These are phyloP conservation scores for Oenanthe oenanthe DNA, from an alignment of 2,113 vertebrate genomes.

Conservation along the genomic window DNA sequence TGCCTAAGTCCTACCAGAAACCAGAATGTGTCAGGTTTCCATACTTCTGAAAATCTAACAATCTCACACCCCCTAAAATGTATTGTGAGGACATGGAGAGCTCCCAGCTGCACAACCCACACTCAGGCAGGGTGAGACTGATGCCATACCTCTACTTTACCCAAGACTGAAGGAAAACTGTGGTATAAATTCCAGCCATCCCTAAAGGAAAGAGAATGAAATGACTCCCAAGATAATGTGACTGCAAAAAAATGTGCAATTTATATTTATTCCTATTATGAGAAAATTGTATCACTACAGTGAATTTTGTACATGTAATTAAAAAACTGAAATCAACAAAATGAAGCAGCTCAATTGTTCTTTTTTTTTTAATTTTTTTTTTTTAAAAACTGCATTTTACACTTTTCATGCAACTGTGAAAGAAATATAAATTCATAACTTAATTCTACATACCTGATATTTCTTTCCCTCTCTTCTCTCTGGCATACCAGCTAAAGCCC, in stretches of 20 bases:
- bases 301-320: no score
- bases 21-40: background rate
- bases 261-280: no score
- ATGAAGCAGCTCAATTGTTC: no score
- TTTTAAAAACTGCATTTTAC: background rate
- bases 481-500: background rate
- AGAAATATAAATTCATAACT: background rate
- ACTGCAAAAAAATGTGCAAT: no score
- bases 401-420: background rate
- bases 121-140: background rate
- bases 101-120: background rate
- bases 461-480: background rate
- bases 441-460: background rate
- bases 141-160: background rate
- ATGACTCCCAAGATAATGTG: background rate
- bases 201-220: background rate
- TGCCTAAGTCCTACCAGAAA: background rate
- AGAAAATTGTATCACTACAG: no score
- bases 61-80: background rate
- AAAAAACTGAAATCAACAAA: no score
- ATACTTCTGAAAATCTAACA: background rate
- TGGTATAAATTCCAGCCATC: background rate
- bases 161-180: accelerated
- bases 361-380: no score
- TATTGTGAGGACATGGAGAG: background rate